Evolutionary conservation across 2,888 invertebrate genomes (phyloP), one percentile per base, ranked within the genome.

Genomic region (Pachycephus smyrnensis): DNA sequence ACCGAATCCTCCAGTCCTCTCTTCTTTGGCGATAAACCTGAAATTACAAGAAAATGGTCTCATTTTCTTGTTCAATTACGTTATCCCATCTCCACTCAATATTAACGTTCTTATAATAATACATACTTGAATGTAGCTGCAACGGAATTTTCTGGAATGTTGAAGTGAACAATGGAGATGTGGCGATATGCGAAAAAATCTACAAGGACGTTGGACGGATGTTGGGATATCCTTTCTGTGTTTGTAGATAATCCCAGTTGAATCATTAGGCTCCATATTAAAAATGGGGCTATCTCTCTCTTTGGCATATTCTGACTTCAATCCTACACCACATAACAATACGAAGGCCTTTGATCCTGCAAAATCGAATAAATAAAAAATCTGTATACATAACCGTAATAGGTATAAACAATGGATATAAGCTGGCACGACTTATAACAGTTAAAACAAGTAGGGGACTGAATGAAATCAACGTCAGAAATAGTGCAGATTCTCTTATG

Each of bases 121-220:
- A 81, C 87, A 85, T 87, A 92, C 89, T 91, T 92, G 90, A 92
- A 93, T 32, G 83, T 90, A 31, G 93, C 94, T 33, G 91, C 90
- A 33, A 91, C 89, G 1, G 93, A 90, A 85, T 93, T 93, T 71
- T 92, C 90, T 33, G 94, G 94, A 69, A 94, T 91, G 77, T 91
- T 91, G 90, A 93, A 94, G 87, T 94, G 94, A 76, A 94, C 89
- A 80, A 94, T 92, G 40, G 94, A 93, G 40, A 94, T 93, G 89
- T 94, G 93, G 85, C 93, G 93, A 85, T 94, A 94, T 31, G 93
- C 92, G 75, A 92, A 91, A 82, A 93, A 94, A 83, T 93, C 93
- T 75, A 91, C 90, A 68, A 93, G 88, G 15, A 92, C 89, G 82
- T 93, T 93, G 76, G 92, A 90, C 80, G 93, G 92, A 81, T 92